A percentile compares a stretch with the other conserved stretches of the same genome.
Conservation (phyloP, 2,888 invertebrate species). For the Tribolium freemani region DNA sequence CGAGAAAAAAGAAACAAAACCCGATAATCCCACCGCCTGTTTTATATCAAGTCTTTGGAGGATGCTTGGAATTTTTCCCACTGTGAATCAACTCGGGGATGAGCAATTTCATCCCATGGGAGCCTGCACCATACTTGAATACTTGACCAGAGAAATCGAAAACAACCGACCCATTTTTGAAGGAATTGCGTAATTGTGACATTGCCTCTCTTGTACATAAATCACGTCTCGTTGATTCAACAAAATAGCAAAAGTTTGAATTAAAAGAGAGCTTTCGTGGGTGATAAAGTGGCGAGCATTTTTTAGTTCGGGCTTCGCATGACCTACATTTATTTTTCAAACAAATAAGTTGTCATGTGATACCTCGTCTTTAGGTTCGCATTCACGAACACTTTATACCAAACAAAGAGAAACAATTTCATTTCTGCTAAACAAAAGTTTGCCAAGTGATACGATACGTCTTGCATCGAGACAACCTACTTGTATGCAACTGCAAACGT, state of each 20-base stretch:
- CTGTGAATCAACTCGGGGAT: conserved; percentile 13
- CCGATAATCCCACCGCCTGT: background rate
- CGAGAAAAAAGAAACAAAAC: conserved; percentile 2
- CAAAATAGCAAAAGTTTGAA: background rate
- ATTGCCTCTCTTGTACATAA: background rate
- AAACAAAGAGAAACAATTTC: background rate
- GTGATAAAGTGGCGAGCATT: background rate
- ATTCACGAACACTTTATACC: background rate
- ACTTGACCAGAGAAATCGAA: conserved; percentile 13
- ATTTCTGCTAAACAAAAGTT: background rate
- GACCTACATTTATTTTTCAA: background rate
- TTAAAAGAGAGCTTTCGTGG: background rate
- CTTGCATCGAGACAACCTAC: background rate
- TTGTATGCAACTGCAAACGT: background rate
- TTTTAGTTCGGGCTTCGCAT: background rate
- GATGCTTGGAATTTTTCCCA: conserved; percentile 15
- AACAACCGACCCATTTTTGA: too few species aligned
- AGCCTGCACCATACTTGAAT: conserved; percentile 12
- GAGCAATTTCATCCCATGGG: conserved; percentile 18
- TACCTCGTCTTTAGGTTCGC: background rate
- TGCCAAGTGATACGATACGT: background rate
- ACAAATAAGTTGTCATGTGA: background rate
- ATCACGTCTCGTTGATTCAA: background rate
- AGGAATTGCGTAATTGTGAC: background rate
- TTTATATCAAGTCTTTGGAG: background rate